Conservation (phyloP, 2,797 vertebrate genomes). For the Pitangus sulphuratus region DNA sequence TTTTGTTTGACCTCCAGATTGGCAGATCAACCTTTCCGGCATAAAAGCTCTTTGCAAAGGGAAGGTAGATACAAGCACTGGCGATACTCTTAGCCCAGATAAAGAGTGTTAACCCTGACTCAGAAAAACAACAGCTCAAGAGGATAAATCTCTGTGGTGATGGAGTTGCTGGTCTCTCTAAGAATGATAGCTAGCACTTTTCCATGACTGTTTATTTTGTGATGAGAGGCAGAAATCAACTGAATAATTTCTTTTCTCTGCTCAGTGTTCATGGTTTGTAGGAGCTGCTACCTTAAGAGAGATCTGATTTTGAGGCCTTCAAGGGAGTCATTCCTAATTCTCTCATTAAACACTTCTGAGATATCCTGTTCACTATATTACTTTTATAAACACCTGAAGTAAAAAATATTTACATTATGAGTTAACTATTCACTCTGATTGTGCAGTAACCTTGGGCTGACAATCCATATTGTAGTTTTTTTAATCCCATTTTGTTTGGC, state of each 20-base stretch:
- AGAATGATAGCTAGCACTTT: neutral
- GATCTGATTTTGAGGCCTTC: neutral
- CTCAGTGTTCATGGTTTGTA: neutral
- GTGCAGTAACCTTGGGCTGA: conserved; percentile 47
- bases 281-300: neutral
- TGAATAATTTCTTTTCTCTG: neutral
- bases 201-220: neutral
- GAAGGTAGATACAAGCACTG: neutral
- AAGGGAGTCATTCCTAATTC: neutral
- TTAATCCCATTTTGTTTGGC: neutral
- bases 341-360: conserved; percentile 5
- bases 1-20: conserved; percentile 34
- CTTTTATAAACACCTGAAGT: conserved; percentile 48
- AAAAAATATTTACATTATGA: conserved; percentile 63
- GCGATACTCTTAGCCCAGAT: neutral
- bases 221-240: neutral
- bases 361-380: conserved; percentile 31
- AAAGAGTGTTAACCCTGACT: conserved; percentile 4
- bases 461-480: conserved; percentile 35
- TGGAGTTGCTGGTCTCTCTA: neutral
- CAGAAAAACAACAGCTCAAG: neutral
- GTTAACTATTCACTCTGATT: conserved; percentile 26
- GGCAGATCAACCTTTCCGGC: neutral
- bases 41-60: neutral
- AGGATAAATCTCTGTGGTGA: conserved; percentile 11